Evolutionary conservation across 2,113 vertebrate genomes (phyloP).

Genomic region (Hassar affinis): DNA sequence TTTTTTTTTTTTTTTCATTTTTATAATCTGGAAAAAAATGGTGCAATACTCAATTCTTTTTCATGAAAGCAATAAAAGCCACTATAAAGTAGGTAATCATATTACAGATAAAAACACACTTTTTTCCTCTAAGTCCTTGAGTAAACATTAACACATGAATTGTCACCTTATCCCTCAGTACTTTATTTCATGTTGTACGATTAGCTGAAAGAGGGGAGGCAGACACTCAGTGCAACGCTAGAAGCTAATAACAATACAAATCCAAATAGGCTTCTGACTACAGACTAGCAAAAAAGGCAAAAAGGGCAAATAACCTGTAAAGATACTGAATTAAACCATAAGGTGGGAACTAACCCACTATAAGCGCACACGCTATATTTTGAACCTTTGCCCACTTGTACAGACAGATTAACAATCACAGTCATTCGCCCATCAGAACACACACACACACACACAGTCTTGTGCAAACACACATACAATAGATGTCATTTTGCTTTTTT

Average conservation of each 20-base stretch:
- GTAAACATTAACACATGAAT: slow-evolving; percentile 98
- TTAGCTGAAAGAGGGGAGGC: slow-evolving; percentile 83
- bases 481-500: slow-evolving; percentile 65
- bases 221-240: slow-evolving; percentile 93
- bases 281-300: slow-evolving; percentile 62
- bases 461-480: slow-evolving; percentile 75
- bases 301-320: slow-evolving; percentile 59
- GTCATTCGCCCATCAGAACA: slow-evolving; percentile 55
- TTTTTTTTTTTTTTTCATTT: slow-evolving; percentile 54
- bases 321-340: slow-evolving; percentile 57
- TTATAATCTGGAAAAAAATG: slow-evolving; percentile 78
- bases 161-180: slow-evolving; percentile 78
- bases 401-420: slow-evolving; percentile 45
- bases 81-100: slow-evolving; percentile 83
- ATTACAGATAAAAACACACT: slow-evolving; percentile 80
- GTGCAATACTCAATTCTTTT: slow-evolving; percentile 87
- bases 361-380: slow-evolving; percentile 52
- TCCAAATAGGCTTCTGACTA: slow-evolving; percentile 71
- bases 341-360: slow-evolving; percentile 58
- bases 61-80: slow-evolving; percentile 84
- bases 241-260: slow-evolving; percentile 67
- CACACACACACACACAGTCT: slow-evolving; percentile 58
- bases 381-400: slow-evolving; percentile 38
- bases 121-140: slow-evolving; percentile 88
- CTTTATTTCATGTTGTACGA: slow-evolving; percentile 78